Conservation (phyloP, 1,140 invertebrate species). For the Octopus sinensis region DNA sequence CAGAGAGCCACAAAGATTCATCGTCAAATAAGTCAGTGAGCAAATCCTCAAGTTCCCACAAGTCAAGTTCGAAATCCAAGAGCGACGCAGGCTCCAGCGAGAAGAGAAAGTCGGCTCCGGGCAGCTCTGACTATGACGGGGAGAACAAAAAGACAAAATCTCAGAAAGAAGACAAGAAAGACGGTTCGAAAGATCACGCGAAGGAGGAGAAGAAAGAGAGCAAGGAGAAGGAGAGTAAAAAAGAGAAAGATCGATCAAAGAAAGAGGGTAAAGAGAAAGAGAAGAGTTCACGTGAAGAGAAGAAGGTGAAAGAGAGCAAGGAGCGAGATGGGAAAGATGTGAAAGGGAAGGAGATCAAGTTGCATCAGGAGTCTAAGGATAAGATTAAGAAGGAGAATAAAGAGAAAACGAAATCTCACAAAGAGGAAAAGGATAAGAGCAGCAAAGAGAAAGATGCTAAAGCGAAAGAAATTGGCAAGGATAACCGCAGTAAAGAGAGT, state of each 20-base stretch:
- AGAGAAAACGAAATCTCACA: background rate
- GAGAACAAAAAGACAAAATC: background rate
- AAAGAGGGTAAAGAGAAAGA: background rate
- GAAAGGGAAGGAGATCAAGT: background rate
- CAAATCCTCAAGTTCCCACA: background rate
- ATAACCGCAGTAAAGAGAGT: constrained; percentile 10
- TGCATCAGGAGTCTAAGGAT: background rate
- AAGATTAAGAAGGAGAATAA: constrained; percentile 2
- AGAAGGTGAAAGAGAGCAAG: background rate
- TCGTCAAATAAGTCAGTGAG: background rate
- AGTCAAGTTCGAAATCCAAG: background rate
- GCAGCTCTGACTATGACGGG: background rate
- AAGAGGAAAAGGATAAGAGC: background rate
- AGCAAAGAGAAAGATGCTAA: constrained; percentile 1
- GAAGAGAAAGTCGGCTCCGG: background rate
- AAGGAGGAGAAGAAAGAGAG: background rate
- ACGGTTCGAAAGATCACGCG: background rate
- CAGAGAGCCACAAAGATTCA: background rate
- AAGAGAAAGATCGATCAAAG: background rate
- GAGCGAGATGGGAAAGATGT: background rate
- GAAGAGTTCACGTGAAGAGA: background rate
- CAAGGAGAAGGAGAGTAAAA: too few species aligned
- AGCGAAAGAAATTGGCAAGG: constrained; percentile 7
- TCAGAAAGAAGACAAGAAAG: background rate
- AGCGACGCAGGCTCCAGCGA: background rate